These are phyloP conservation scores for Petrosia ficiformis DNA, from an alignment of 37 sponge, comb jelly and placozoan genomes.

Conservation along the genomic window DNA sequence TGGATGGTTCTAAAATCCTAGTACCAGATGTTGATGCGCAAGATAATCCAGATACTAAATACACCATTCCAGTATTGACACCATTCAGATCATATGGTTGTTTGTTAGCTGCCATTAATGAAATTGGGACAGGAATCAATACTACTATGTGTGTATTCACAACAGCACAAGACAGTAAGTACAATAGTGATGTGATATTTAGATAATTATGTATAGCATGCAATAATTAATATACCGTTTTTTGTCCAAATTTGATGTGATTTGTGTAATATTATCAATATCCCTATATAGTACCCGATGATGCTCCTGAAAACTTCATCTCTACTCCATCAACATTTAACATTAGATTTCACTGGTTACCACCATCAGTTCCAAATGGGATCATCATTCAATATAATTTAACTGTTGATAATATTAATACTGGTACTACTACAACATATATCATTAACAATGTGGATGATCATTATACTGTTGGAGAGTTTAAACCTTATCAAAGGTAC, in stretches of 20 bases:
- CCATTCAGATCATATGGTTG: neutral
- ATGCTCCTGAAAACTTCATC: neutral
- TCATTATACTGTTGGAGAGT: neutral
- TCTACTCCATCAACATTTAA: neutral
- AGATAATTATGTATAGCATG: too few species aligned
- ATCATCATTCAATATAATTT: neutral
- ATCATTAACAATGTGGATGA: neutral
- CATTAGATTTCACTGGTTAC: neutral
- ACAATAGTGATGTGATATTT: too few species aligned
- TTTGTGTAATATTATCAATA: too few species aligned
- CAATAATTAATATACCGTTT: too few species aligned
- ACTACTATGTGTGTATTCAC: neutral
- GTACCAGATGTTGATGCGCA: neutral
- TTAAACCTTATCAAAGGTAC: neutral
- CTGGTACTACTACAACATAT: neutral
- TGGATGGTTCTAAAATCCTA: neutral
- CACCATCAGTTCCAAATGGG: neutral
- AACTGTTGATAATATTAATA: neutral
- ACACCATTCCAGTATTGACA: neutral
- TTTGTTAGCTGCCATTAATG: neutral
- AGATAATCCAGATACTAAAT: neutral
- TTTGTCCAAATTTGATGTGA: too few species aligned
- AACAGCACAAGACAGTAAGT: conserved; percentile 16
- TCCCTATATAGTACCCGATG: neutral
- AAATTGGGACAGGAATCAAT: neutral